Base-by-base conservation (phyloP, 2,888 invertebrate genomes). In the Dysmachus trigonus region DNA sequence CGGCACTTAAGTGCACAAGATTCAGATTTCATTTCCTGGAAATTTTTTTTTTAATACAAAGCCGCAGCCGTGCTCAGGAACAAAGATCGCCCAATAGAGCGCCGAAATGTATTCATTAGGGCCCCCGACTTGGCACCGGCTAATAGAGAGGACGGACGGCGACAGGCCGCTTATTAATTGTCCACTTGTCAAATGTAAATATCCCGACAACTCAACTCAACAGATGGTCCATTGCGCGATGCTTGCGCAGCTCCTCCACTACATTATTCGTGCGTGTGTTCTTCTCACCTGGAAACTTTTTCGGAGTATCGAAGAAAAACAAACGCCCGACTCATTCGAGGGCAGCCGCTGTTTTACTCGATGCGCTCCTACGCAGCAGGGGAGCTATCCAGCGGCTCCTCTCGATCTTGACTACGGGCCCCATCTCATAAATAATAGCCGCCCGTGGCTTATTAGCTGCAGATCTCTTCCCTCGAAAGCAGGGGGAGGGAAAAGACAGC, bases 111-210 rank as follows among this genome's bases (percentile, higher is more conserved):
- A 74, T 74, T 74, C 74, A 74, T 74, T 73, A 73, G 35, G 35
- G 33, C 53, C 53, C 22, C 18, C 18, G 62, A 18, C 27, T 10
- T 5, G 62, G 27, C 8, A 1, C 62, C 3, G 18, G 10, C 62
- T n/a, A 47, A 47, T 72, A n/a, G 72, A 27, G 72, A 72, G 27
- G 33, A 72, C 30, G 30, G 15, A n/a, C 7, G 47, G 47, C 47
- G 47, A 35, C 22, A 35, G 41, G 77, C 18, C 77, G 38, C 27
- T 77, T 77, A 47, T 77, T 77, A 77, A 77, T 77, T 77, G 77
- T 77, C 77, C 77, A 77, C 77, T 77, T 77, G 77, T 41, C 77
- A 30, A 73, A 73, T 73, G 31, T 73, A 73, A 77, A 41, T 77
- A 27, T 47, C 22, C 41, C 74, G 15, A 74, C 62, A 27, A 62